Percentiles rank a stretch among this genome's conserved stretches.
Conservation (phyloP, 2,888 invertebrate genomes). For the Nomada hirtipes region DNA sequence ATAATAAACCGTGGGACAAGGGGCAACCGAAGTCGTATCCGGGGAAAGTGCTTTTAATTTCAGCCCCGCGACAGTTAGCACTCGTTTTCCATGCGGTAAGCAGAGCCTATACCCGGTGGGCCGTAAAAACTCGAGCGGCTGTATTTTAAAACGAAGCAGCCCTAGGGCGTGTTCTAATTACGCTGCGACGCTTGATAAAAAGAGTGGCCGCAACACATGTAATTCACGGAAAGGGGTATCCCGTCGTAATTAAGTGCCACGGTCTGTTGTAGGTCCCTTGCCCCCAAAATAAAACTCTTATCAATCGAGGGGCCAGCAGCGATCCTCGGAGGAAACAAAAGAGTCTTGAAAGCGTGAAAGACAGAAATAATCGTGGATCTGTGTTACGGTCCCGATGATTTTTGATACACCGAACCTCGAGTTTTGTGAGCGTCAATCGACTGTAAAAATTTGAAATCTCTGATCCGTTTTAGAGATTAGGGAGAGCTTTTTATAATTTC, state of each 20-base stretch:
- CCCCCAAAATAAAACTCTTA: slow-evolving; percentile 51
- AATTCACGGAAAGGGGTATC: slow-evolving; percentile 62
- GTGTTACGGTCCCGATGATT: not conserved
- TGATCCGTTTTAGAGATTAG: too few relatives aligned
- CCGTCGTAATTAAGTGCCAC: slow-evolving; percentile 72
- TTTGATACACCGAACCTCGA: too few relatives aligned
- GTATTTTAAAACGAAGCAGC: slow-evolving; percentile 54
- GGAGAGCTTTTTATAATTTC: not conserved
- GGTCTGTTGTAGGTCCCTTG: slow-evolving; percentile 39
- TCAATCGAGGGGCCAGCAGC: slow-evolving; percentile 35
- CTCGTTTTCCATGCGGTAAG: slow-evolving; percentile 20
- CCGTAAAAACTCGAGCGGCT: slow-evolving; percentile 33
- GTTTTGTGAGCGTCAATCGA: not conserved
- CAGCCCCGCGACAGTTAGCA: slow-evolving; percentile 9
- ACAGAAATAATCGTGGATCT: not conserved
- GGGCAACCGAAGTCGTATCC: not conserved
- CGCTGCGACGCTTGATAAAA: slow-evolving; percentile 65
- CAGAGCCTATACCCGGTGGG: slow-evolving; percentile 20
- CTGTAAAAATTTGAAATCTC: not conserved
- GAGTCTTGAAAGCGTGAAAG: too few relatives aligned
- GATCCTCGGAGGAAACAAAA: not conserved
- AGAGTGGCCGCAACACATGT: slow-evolving; percentile 57
- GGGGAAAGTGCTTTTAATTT: slow-evolving; percentile 45
- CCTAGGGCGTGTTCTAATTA: slow-evolving; percentile 75
- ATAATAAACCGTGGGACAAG: slow-evolving; percentile 7